Conservation (phyloP, 2,888 invertebrate genomes). For the Blera fallax region DNA sequence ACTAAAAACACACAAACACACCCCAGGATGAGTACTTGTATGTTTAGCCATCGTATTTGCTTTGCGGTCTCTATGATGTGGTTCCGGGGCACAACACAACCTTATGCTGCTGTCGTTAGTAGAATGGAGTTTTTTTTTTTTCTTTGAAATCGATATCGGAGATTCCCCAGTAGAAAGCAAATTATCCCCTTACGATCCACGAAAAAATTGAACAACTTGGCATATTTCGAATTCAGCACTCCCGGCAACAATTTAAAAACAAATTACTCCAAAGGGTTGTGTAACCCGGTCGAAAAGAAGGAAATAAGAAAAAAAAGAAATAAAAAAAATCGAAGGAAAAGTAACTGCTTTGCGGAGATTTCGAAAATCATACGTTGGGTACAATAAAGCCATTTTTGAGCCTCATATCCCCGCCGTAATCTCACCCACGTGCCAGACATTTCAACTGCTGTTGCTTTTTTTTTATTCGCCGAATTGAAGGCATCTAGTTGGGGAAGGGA, state of each 20-base stretch:
- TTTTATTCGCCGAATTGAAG: neutral
- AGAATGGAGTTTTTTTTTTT: neutral
- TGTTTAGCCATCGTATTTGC: neutral
- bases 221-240: neutral
- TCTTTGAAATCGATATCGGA: neutral
- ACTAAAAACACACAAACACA: no score
- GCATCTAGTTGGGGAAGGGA: neutral
- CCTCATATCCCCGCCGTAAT: neutral
- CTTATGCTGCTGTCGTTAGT: neutral
- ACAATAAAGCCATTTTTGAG: constrained; percentile 10
- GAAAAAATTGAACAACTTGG: neutral
- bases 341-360: constrained; percentile 16
- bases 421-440: constrained; percentile 2
- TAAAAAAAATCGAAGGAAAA: neutral
- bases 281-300: neutral
- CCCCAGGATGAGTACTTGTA: no score
- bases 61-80: neutral
- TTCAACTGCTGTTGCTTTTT: neutral
- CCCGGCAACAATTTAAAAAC: neutral
- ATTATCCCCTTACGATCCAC: neutral
- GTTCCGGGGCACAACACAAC: neutral
- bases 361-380: neutral
- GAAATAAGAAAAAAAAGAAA: neutral
- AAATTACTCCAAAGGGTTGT: neutral
- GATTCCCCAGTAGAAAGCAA: neutral